Conservation (phyloP, 2,113 vertebrate genomes). For the Oryzias woworae region DNA sequence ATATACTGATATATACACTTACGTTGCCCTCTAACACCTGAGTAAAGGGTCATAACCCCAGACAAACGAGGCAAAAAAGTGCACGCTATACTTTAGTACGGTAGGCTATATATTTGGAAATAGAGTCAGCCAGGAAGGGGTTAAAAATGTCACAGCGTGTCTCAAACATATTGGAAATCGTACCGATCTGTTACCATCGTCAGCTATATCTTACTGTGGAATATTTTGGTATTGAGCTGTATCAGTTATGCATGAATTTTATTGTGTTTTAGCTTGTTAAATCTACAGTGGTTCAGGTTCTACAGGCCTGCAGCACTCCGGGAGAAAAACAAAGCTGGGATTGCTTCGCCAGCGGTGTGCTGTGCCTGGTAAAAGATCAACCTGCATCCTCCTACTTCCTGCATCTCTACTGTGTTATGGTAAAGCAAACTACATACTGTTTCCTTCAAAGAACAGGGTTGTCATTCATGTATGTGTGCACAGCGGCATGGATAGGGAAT, state of each 20-base stretch:
- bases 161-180: too few relatives aligned
- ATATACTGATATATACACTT: too few relatives aligned
- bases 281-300: constrained; percentile 64
- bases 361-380: constrained; percentile 65
- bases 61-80: too few relatives aligned
- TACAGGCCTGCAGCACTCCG: constrained; percentile 20
- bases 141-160: too few relatives aligned
- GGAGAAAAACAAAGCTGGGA: constrained; percentile 45
- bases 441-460: background rate
- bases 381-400: constrained; percentile 58
- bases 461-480: background rate
- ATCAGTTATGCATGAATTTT: constrained; percentile 2
- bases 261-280: constrained; percentile 56
- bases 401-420: constrained; percentile 64
- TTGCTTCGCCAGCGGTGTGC: constrained; percentile 47
- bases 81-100: too few relatives aligned
- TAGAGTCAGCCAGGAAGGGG: too few relatives aligned
- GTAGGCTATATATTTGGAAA: too few relatives aligned
- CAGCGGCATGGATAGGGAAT: background rate
- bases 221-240: background rate
- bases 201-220: background rate
- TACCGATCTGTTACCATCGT: too few relatives aligned
- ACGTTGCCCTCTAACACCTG: too few relatives aligned
- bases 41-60: too few relatives aligned
- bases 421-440: constrained; percentile 15